phyloP scores from a whole-genome alignment of 2,888 invertebrate genomes.

The Busseola fusca region DNA sequence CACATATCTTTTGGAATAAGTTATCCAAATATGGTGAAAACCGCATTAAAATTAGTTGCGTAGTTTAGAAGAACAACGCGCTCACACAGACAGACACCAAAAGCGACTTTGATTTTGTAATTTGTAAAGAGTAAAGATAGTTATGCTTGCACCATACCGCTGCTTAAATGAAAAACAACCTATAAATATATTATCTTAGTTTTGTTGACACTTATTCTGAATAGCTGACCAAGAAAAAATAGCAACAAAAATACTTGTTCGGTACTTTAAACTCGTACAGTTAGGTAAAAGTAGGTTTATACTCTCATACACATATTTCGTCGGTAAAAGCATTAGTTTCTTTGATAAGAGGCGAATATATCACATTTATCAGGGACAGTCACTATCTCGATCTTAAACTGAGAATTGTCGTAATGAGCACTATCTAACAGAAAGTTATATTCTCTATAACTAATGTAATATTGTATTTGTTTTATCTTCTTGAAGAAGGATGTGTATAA shows the following conservation, averaged over 20 bases:
- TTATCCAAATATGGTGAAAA: no score
- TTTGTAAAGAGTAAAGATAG: no score
- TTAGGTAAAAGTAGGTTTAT: constrained; percentile 6
- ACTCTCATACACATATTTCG: constrained; percentile 4
- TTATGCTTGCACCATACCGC: no score
- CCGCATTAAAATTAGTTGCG: no score
- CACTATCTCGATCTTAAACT: constrained; percentile 50
- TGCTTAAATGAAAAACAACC: no score
- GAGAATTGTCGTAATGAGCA: constrained; percentile 57
- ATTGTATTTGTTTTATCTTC: constrained; percentile 23
- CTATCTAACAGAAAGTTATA: constrained; percentile 51
- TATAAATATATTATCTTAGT: no score
- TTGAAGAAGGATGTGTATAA: constrained; percentile 1
- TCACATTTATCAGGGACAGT: constrained; percentile 47
- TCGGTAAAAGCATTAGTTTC: constrained; percentile 37
- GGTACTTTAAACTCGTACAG: neutral
- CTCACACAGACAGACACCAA: no score
- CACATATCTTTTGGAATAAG: no score
- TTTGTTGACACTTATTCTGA: neutral
- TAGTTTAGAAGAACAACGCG: no score
- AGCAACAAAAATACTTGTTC: neutral
- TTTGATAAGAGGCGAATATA: constrained; percentile 45
- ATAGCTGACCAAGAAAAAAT: neutral
- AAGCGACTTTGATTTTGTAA: no score
- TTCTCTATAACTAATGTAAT: constrained; percentile 40